A percentile compares a stretch with the other conserved stretches of the same genome.
These are phyloP conservation scores for Drosophila testacea DNA, from an alignment of 2,888 invertebrate genomes.

Conservation along the genomic window DNA sequence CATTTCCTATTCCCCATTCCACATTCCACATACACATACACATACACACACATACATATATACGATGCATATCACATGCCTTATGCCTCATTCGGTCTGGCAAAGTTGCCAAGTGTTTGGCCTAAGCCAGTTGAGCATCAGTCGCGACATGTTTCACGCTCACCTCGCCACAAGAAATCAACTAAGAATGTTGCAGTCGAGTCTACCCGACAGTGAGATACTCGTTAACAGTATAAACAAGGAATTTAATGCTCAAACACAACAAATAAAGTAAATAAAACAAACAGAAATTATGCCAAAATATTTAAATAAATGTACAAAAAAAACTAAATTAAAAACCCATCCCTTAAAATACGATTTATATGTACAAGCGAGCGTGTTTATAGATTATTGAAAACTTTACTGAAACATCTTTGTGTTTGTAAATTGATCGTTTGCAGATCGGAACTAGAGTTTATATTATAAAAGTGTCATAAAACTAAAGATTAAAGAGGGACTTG, in stretches of 20 bases:
- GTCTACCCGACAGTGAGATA: not conserved
- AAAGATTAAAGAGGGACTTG: too few relatives aligned
- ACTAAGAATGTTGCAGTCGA: not conserved
- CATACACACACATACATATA: not conserved
- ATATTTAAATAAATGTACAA: too few relatives aligned
- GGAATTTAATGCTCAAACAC: too few relatives aligned
- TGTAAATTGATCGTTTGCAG: not conserved
- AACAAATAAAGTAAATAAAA: too few relatives aligned
- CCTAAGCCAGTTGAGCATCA: conserved; percentile 40
- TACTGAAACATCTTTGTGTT: too few relatives aligned
- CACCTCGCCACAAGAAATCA: conserved; percentile 8
- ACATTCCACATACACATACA: not conserved
- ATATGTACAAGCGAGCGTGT: too few relatives aligned
- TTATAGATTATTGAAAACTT: too few relatives aligned
- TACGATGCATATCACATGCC: not conserved
- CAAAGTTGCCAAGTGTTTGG: conserved; percentile 38
- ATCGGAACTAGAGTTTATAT: not conserved
- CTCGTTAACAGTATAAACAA: not conserved
- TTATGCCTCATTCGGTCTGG: conserved; percentile 1
- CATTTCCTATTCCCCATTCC: conserved; percentile 17
- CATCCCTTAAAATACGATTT: too few relatives aligned
- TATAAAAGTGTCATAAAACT: too few relatives aligned
- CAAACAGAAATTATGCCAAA: too few relatives aligned
- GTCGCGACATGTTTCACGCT: conserved; percentile 48
- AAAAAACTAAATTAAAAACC: too few relatives aligned